Base-by-base conservation (phyloP, 2,888 invertebrate genomes). In the Leucophenga montana region DNA sequence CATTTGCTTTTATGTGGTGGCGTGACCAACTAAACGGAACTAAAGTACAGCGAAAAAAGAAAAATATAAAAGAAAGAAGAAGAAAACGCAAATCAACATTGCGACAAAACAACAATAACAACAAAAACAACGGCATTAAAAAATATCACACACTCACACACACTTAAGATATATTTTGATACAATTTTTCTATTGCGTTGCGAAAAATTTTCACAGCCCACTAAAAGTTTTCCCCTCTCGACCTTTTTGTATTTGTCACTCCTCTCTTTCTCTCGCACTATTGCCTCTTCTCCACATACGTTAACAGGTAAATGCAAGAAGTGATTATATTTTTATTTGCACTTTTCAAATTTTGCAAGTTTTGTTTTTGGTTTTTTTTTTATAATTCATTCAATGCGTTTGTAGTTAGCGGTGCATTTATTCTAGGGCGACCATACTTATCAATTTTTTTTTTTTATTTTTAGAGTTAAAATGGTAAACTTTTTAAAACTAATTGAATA, bases 21-120 rank as follows among this genome's bases (percentile, higher is more conserved):
- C 81, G 81, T 81, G 84, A 84, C 83, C 84, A 76, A 81, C 79
- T 77, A 77, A 84, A 84, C 81, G 84, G 80, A 81, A 84, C 83
- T 81, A 71, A 62, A 71, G 31, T 22, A n/a, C 4, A 48, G 46
- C 18, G 57, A 53, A 1, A 61, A 18, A 68, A 61, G 20, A 31
- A 22, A 46, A 57, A 57, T 11, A 67, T 20, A 53, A 16, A 33
- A 54, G 13, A 14, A 39, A 57, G 16, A 39, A 46, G 18, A 39
- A 50, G 16, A 20, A 62, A 44, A 39, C 39, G 46, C 39, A 62
- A 54, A 65, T 64, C n/a, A 33, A 39, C 39, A 39, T 39, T 39
- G 39, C 39, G 8, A 11, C 39, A 39, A 39, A 39, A 2, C 3
- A 27, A 27, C 27, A 27, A 27, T 4, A 27, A 27, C 27, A 27